These are phyloP conservation scores for Caenorhabditis sp. DNA, from an alignment of 2,888 invertebrate genomes.

Conservation along the genomic window DNA sequence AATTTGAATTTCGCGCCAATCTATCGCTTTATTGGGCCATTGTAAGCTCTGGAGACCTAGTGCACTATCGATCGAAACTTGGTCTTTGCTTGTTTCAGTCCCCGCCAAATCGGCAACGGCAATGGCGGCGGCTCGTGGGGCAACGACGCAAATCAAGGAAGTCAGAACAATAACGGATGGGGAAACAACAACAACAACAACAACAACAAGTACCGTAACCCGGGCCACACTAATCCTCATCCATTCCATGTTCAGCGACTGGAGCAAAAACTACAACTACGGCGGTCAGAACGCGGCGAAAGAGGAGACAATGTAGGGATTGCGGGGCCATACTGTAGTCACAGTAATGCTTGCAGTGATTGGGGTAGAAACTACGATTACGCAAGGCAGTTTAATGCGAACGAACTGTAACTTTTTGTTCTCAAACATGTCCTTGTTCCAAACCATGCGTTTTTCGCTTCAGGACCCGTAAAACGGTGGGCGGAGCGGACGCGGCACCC, in stretches of 20 bases:
- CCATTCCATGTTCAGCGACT: slow-evolving; percentile 31
- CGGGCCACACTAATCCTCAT: too few relatives aligned
- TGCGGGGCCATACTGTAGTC: too few relatives aligned
- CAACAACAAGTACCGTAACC: too few relatives aligned
- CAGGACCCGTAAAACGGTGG: slow-evolving; percentile 43
- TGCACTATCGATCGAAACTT: too few relatives aligned
- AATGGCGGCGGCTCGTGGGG: slow-evolving; percentile 55
- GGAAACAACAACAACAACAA: slow-evolving; percentile 45
- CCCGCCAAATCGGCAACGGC: too few relatives aligned
- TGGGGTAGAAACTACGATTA: too few relatives aligned
- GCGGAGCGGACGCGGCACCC: slow-evolving; percentile 9
- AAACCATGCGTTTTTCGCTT: neutral
- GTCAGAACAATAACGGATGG: slow-evolving; percentile 58
- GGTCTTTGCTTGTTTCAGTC: too few relatives aligned
- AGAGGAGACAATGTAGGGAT: slow-evolving; percentile 36
- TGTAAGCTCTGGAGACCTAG: too few relatives aligned
- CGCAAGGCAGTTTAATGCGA: too few relatives aligned
- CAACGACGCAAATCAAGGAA: slow-evolving; percentile 16
- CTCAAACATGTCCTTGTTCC: neutral
- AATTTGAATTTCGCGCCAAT: too few relatives aligned
- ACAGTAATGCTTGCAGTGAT: too few relatives aligned
- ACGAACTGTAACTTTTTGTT: neutral
- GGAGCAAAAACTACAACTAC: slow-evolving; percentile 42
- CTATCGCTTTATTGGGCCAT: too few relatives aligned
- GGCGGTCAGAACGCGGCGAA: slow-evolving; percentile 38